Evolutionary conservation across 1,140 invertebrate genomes (phyloP), one percentile per base, ranked within the genome.

Genomic region (Drosophila kohkoa): DNA sequence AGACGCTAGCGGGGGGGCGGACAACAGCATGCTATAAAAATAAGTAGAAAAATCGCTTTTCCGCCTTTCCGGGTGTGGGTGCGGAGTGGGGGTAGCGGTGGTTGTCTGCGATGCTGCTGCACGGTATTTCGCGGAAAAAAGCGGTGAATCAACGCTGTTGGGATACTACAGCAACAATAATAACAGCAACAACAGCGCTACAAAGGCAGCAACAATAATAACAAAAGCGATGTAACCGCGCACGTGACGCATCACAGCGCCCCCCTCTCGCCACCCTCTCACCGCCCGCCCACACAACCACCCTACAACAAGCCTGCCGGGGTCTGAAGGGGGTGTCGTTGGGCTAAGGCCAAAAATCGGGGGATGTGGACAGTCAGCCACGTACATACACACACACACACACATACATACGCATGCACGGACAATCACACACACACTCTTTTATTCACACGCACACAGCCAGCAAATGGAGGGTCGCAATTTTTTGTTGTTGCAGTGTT

Each of bases 31-130:
- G 69, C 74, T 89, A 67, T 80, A 81, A 78, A 88, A 89, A 88
- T 88, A 89, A 83, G 81, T 75, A 89, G 74, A 89, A 87, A 88
- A 88, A 88, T 87, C 83, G 83, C 79, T 87, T 87, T 87, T 89
- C 83, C 79, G 75, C 83, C 65, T 70, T 72, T 63, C 60, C 52
- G 62, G 43, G 35, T 38, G 55, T 60, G 65, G 52, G 30, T 59
- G 60, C 7, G 30, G 8, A 73, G 11, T 28, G 54, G 43, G 28
- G 60, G n/a, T 10, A n/a, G 6, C 7, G 66, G 57, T 43, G 32
- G 59, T 55, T 70, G 68, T 35, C 38, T 41, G 51, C 63, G 75
- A 75, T 80, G 75, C 75, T 80, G 75, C 75, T 62, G 79, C 75
- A 59, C 69, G 75, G 63, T 63, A 74, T 80, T 88, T 89, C 83